A percentile compares a stretch with the other conserved stretches of the same genome.
phyloP scores from a whole-genome alignment of 1,140 invertebrate genomes.

The Phortica variegata region DNA sequence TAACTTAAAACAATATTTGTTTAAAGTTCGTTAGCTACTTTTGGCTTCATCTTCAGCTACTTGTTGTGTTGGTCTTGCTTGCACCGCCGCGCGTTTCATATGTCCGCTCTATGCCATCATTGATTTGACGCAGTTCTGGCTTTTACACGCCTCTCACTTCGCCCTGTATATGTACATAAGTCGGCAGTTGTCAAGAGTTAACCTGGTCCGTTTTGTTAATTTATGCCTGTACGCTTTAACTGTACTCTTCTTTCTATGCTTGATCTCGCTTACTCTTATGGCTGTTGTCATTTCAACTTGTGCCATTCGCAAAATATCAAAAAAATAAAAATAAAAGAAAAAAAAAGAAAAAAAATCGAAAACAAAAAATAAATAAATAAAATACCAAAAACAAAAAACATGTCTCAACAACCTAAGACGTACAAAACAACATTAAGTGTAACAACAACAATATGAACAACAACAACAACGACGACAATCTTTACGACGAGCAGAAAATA shows the following conservation, averaged over 20 bases:
- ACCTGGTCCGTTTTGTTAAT: not conserved
- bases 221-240: too few relatives aligned
- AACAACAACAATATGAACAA: conserved; percentile 13
- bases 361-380: conserved; percentile 16
- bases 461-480: conserved; percentile 15
- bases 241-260: not conserved
- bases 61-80: too few relatives aligned
- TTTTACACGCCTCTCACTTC: too few relatives aligned
- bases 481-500: too few relatives aligned
- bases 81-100: too few relatives aligned
- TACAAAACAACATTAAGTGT: conserved; percentile 18
- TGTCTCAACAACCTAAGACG: conserved; percentile 21
- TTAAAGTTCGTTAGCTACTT: too few relatives aligned
- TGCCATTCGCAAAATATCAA: conserved; percentile 16
- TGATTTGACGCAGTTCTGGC: too few relatives aligned
- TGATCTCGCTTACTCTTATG: not conserved
- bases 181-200: not conserved
- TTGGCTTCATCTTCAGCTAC: too few relatives aligned
- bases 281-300: not conserved
- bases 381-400: conserved; percentile 17
- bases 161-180: not conserved
- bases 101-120: too few relatives aligned
- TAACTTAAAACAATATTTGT: too few relatives aligned
- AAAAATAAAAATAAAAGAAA: conserved; percentile 19
- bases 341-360: conserved; percentile 18